A percentile compares a stretch with the other conserved stretches of the same genome.
Evolutionary conservation across 2,888 invertebrate genomes (phyloP).

Genomic region (Rotaria socialis): DNA sequence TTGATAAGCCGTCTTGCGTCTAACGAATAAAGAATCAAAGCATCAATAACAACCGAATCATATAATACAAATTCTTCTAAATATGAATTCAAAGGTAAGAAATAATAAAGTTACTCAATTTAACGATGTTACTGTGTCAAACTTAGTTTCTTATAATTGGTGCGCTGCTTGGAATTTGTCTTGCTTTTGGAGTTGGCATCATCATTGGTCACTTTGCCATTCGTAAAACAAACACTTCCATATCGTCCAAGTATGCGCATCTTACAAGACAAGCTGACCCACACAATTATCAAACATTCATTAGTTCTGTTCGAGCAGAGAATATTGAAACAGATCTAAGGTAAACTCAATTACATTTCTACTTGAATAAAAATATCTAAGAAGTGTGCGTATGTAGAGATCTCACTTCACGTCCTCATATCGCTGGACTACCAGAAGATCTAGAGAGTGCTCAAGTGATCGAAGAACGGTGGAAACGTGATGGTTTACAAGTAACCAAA

Average conservation of each 20-base stretch:
- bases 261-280: not conserved
- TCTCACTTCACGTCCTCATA: slow-evolving; percentile 13
- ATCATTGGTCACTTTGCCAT: slow-evolving; percentile 25
- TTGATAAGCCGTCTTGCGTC: too few relatives aligned
- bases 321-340: not conserved
- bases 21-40: too few relatives aligned
- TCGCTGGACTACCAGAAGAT: slow-evolving; percentile 33
- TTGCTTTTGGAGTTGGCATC: not conserved
- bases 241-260: not conserved
- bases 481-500: not conserved
- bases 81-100: not conserved
- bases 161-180: not conserved
- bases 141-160: not conserved
- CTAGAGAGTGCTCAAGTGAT: slow-evolving; percentile 3
- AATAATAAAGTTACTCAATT: too few relatives aligned
- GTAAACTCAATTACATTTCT: not conserved
- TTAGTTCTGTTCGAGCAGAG: not conserved
- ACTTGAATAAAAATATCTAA: too few relatives aligned
- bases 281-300: not conserved
- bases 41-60: too few relatives aligned
- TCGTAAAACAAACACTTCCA: not conserved
- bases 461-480: not conserved
- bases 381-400: not conserved
- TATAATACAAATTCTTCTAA: not conserved
- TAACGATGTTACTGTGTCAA: too few relatives aligned